Conservation (phyloP, 53 echinoderm and acorn worm species). For the Echinometra lucunter region DNA sequence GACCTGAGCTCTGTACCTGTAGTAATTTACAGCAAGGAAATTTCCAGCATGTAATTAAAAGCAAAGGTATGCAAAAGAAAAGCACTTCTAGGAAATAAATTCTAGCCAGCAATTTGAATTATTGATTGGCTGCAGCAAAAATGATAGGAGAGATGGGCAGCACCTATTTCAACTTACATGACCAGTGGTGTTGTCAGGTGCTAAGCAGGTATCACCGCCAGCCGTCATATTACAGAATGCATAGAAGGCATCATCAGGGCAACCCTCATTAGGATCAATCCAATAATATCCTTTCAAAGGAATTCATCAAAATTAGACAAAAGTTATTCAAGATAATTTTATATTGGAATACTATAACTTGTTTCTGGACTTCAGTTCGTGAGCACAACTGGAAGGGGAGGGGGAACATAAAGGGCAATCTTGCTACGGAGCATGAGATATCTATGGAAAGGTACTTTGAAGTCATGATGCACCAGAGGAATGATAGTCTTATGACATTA, state of each 20-base stretch:
- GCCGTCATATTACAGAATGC: slow-evolving; percentile 98
- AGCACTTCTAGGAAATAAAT: slow-evolving; percentile 40
- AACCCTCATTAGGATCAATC: slow-evolving; percentile 99
- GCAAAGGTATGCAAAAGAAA: slow-evolving; percentile 33
- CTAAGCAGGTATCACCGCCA: slow-evolving; percentile 92
- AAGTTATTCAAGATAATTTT: background rate
- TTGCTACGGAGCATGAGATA: no score
- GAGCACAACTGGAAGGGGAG: background rate
- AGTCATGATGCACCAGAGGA: background rate
- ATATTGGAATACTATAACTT: background rate
- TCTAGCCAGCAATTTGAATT: slow-evolving; percentile 41
- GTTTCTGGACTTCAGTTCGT: background rate
- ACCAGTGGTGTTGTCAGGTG: slow-evolving; percentile 81
- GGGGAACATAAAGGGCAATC: no score
- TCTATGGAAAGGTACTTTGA: background rate
- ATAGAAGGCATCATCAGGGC: slow-evolving; percentile 85
- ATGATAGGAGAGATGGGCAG: background rate
- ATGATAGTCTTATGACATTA: no score
- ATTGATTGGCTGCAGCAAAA: background rate
- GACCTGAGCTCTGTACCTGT: background rate
- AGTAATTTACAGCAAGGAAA: background rate
- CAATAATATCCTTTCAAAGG: slow-evolving; percentile 84
- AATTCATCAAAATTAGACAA: background rate
- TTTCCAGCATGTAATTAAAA: slow-evolving; percentile 36
- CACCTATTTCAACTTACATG: slow-evolving; percentile 71